phyloP scores from a whole-genome alignment of 2,113 vertebrate genomes.

The Cephalophus harveyi region DNA sequence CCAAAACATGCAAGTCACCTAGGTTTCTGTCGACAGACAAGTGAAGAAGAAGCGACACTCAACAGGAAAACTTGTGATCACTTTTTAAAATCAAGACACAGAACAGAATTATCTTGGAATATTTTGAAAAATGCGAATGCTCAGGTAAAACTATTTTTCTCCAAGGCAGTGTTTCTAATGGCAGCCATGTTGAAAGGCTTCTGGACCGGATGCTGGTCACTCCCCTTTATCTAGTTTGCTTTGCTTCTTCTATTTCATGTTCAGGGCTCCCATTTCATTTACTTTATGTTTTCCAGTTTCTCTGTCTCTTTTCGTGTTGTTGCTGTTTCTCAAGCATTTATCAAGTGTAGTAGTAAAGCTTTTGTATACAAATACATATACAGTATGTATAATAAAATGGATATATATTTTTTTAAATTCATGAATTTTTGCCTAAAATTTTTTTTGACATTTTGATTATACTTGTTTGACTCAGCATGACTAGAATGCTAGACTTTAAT shows the following conservation, averaged over 20 bases:
- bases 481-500: background rate
- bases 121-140: background rate
- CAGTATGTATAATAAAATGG: background rate
- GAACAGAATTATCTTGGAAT: background rate
- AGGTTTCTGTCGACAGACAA: background rate
- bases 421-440: background rate
- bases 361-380: background rate
- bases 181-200: background rate
- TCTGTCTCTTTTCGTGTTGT: background rate
- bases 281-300: background rate
- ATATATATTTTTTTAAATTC: background rate
- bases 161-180: background rate
- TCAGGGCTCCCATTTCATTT: background rate
- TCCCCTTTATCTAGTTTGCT: background rate
- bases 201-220: background rate
- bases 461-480: background rate
- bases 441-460: background rate
- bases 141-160: background rate
- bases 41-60: background rate
- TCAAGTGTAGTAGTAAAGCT: background rate
- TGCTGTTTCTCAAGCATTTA: background rate
- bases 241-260: background rate
- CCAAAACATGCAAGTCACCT: background rate
- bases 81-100: background rate
- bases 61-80: background rate